Evolutionary conservation across 2,797 vertebrate species (phyloP), one percentile per base, ranked within the genome.

Genomic region (Chaunax sp.): DNA sequence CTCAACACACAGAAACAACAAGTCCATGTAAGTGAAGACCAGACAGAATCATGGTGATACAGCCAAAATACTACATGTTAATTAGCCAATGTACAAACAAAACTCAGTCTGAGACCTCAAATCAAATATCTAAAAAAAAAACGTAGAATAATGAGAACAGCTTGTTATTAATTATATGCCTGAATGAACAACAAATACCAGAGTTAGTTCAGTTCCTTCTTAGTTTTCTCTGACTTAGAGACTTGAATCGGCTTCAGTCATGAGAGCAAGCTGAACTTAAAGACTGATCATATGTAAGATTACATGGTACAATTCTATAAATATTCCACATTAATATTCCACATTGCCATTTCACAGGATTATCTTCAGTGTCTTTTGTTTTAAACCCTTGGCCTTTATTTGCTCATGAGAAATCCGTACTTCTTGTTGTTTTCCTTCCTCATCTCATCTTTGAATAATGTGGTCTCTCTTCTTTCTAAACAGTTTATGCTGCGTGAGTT

Each of bases 401-500:
- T 16, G 25, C 22, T 44, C 9, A 33, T 51, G 9, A 30, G 16
- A 43, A 15, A 40, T 16, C 14, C 9, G 35, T 9, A 37, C 35
- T 2, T 40, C 5, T 5, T 43, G 4, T n/a, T 44, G 6, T 54
- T 47, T 52, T 22, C 12, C 2, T 25, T 69, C 33, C 23, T n/a
- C 2, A 20, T 55, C 13, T 4, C 23, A 4, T 58, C 18, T 23
- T 15, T 70, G 12, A 64, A 25, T 58, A 20, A 23, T 44, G 3
- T 22, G 9, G 9, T 45, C 18, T 49, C 9, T 19, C 15, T 44
- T 3, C 7, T 50, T 35, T n/a, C 22, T 6, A 37, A 64, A 16
- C 85, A 99, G 98, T 98, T 99, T 88, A 99, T 99, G 98, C 91
- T 99, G 83, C 97, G 98, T 50, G 98, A 99, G 93, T 99, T 99